A percentile compares a stretch with the other conserved stretches of the same genome.
phyloP scores from a whole-genome alignment of 2,888 invertebrate genomes.

The Ectemnius continuus region DNA sequence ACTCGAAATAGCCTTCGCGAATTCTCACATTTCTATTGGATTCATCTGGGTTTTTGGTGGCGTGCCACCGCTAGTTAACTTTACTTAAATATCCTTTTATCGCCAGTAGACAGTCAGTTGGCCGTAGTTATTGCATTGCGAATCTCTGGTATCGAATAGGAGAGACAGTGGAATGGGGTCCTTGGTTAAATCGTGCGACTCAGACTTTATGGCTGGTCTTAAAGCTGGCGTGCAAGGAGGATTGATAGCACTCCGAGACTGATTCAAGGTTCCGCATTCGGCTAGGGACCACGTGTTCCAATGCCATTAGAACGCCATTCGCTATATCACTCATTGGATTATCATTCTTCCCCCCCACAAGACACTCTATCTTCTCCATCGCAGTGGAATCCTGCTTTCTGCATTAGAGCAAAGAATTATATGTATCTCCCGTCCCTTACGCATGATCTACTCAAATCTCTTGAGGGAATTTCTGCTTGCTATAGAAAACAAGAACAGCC shows the following conservation, averaged over 20 bases:
- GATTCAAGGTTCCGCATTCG: constrained; percentile 40
- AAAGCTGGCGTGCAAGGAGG: constrained; percentile 38
- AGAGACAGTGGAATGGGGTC: constrained; percentile 20
- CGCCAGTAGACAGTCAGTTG: constrained; percentile 18
- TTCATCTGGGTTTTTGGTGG: neutral
- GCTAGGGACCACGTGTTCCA: constrained; percentile 32
- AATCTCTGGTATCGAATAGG: constrained; percentile 12
- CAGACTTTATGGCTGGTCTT: constrained; percentile 50
- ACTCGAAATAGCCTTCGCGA: neutral
- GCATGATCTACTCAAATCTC: too few species aligned
- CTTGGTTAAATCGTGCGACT: constrained; percentile 53
- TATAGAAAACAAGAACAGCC: too few species aligned
- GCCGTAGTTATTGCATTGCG: constrained; percentile 1
- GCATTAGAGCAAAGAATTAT: too few species aligned
- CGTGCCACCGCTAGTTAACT: constrained; percentile 17
- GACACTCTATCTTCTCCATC: constrained; percentile 15
- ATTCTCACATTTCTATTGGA: neutral
- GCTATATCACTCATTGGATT: constrained; percentile 21
- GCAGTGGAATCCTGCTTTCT: neutral
- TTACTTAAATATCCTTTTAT: constrained; percentile 24
- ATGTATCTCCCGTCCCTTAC: too few species aligned
- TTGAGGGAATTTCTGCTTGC: too few species aligned
- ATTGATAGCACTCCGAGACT: constrained; percentile 49
- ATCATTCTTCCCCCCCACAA: neutral
- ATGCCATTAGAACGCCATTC: constrained; percentile 18